Conservation (phyloP, 2,797 vertebrate genomes). For the Esox lucius region DNA sequence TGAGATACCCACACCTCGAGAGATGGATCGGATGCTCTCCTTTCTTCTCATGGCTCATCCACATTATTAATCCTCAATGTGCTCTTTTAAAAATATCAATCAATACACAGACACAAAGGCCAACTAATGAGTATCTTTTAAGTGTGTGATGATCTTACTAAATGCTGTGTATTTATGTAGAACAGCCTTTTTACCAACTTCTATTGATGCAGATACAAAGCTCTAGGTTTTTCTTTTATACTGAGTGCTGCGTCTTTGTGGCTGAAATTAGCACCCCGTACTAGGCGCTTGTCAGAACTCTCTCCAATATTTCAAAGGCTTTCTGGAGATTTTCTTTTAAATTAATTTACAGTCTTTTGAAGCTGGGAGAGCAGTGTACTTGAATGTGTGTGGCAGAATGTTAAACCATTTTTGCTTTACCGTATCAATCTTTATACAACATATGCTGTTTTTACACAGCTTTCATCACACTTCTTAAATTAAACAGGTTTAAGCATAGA, state of each 20-base stretch:
- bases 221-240: conserved; percentile 14
- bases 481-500: background rate
- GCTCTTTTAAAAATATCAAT: conserved; percentile 48
- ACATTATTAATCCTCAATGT: conserved; percentile 40
- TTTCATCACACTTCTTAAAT: background rate
- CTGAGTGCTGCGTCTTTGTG: conserved; percentile 7
- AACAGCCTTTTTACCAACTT: conserved; percentile 18
- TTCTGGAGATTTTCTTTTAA: background rate
- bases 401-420: background rate
- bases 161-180: conserved; percentile 32
- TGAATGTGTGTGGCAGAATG: background rate
- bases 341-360: background rate
- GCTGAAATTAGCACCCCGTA: background rate
- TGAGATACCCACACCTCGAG: conserved; percentile 8
- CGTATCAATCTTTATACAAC: background rate
- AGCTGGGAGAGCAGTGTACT: too few relatives aligned
- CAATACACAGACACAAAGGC: conserved; percentile 32
- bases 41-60: conserved; percentile 28
- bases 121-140: conserved; percentile 43
- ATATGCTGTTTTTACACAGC: background rate
- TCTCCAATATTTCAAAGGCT: conserved; percentile 12
- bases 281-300: background rate
- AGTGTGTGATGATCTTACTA: conserved; percentile 38
- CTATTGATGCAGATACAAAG: background rate
- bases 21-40: conserved; percentile 18